Evolutionary conservation across 2,113 vertebrate species (phyloP), one percentile per base, ranked within the genome.

Genomic region (Ptilonorhynchus violaceus): DNA sequence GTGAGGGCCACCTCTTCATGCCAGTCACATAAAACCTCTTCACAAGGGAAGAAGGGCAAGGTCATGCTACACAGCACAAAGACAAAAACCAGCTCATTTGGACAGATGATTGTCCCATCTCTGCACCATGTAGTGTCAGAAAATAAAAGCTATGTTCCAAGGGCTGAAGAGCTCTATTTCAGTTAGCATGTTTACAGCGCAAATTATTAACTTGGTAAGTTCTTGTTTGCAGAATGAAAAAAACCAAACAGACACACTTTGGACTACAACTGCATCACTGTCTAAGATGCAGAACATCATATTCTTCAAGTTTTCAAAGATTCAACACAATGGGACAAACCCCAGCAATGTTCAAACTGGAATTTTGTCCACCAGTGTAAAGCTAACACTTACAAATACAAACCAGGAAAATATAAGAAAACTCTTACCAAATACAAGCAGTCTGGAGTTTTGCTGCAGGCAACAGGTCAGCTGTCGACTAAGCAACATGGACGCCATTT

Each of bases 401-500:
- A 56, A 69, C 10, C 15, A 88, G 33, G 19, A 55, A 59, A 63
- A 76, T 22, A 39, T 4, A 50, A n/a, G 35, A 42, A 53, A 44
- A 4, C 69, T 85, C 97, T 98, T 98, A 99, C 99, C 99, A 88
- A 98, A 79, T 33, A 90, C 42, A 15, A 98, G 94, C 44, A 98
- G 97, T 82, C 96, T 97, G 80, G 97, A 90, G 90, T 96, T 98
- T 35, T 98, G 98, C 79, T 98, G 98, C 88, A 99, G 88, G 31
- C 97, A 97, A 90, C 97, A 90, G 15, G 97, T 87, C 63, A 99
- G 96, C 59, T 98, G 98, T 56, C 98, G 98, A 89, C 97, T 96
- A 52, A 99, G 98, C 92, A 99, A 72, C 84, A 98, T 98, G 15
- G 97, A 98, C 0, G 98, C 99, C 99, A 99, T 99, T 98, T 67